These are phyloP conservation scores for Bubo blakistoni DNA, from an alignment of 2,113 vertebrate species.

Conservation along the genomic window DNA sequence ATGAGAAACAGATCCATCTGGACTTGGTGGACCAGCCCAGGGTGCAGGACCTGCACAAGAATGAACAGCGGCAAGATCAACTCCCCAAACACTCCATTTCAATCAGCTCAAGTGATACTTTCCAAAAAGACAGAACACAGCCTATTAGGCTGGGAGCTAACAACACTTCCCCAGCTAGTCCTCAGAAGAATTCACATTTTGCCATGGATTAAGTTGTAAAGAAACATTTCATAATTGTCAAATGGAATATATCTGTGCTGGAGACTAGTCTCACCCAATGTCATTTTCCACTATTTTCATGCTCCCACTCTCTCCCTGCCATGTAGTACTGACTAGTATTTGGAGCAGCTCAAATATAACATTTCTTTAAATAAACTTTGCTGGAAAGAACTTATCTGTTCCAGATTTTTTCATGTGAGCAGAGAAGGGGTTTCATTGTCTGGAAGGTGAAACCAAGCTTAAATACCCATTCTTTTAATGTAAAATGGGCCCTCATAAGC, in stretches of 20 bases:
- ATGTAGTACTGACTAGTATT: background rate
- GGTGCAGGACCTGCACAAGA: conserved; percentile 85
- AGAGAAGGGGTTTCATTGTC: background rate
- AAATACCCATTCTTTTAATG: background rate
- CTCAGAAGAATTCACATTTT: background rate
- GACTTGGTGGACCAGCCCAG: conserved; percentile 86
- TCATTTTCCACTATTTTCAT: background rate
- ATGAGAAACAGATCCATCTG: conserved; percentile 88
- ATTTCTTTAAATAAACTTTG: background rate
- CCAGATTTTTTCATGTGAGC: background rate
- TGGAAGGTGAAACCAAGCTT: background rate
- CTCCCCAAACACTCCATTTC: background rate
- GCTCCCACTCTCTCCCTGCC: fast-evolving
- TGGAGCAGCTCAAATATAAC: background rate
- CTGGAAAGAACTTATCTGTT: background rate
- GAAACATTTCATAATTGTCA: background rate
- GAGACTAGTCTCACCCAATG: background rate
- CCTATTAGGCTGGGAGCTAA: background rate
- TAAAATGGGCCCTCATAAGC: background rate
- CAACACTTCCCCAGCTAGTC: background rate
- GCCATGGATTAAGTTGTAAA: background rate
- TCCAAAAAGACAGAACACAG: background rate
- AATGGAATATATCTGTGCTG: background rate
- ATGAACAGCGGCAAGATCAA: background rate
- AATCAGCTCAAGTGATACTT: background rate